Conservation (phyloP, 2,888 invertebrate genomes). For the Euplexia lucipara region DNA sequence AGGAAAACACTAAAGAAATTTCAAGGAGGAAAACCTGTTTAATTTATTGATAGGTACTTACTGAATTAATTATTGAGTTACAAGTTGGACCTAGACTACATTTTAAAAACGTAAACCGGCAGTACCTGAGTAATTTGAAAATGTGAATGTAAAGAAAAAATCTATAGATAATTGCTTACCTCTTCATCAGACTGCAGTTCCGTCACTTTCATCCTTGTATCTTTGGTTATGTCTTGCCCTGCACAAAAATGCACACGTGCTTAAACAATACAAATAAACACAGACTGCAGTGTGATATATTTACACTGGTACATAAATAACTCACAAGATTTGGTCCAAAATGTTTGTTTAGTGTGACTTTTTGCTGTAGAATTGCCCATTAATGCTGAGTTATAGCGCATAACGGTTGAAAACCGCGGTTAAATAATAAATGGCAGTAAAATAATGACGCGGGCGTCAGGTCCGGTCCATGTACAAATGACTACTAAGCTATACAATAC, state of each 20-base stretch:
- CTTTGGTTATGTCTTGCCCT: constrained; percentile 90
- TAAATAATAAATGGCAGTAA: constrained; percentile 68
- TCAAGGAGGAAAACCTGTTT: constrained; percentile 4
- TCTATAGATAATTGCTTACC: constrained; percentile 74
- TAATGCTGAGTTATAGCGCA: constrained; percentile 73
- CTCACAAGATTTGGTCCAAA: constrained; percentile 84
- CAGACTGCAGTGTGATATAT: constrained; percentile 64
- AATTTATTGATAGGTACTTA: neutral
- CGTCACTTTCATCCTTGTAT: constrained; percentile 88
- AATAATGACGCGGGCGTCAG: constrained; percentile 75
- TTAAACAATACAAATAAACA: constrained; percentile 77
- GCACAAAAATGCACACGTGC: constrained; percentile 76
- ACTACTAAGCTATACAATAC: constrained; percentile 80
- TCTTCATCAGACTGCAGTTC: constrained; percentile 87
- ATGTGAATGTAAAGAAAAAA: constrained; percentile 11
- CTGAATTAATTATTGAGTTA: neutral
- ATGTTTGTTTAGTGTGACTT: constrained; percentile 74
- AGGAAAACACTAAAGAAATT: constrained; percentile 30
- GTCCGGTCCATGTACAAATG: constrained; percentile 79
- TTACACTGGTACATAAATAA: constrained; percentile 73
- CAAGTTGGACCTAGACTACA: neutral
- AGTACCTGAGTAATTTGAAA: neutral
- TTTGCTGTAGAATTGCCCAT: constrained; percentile 85
- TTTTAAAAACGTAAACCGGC: neutral
- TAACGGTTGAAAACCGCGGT: constrained; percentile 75